Percentiles rank a stretch among this genome's conserved stretches.
phyloP scores from a whole-genome alignment of 2,797 vertebrate species.

The Coranthus polyacanthus region DNA sequence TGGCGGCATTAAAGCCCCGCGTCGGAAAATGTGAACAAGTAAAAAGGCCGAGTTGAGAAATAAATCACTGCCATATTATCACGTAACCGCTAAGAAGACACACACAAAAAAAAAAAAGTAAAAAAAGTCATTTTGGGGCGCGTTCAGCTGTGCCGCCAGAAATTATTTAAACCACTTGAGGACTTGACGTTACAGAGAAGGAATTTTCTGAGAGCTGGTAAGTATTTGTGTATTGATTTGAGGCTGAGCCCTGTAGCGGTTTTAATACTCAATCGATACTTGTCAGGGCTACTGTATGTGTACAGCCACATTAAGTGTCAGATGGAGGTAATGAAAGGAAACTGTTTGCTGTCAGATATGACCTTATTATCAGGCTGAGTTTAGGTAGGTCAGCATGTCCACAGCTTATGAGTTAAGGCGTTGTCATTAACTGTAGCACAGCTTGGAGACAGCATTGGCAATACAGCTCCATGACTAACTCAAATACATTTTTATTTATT shows the following conservation, averaged over 20 bases:
- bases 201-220: conserved; percentile 42
- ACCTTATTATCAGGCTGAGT: conserved; percentile 51
- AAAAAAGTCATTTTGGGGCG: conserved; percentile 53
- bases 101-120: conserved; percentile 38
- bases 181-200: conserved; percentile 35
- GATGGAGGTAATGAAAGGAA: conserved; percentile 65
- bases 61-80: conserved; percentile 63
- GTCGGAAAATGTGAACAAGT: conserved; percentile 30
- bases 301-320: conserved; percentile 49
- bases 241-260: conserved; percentile 42
- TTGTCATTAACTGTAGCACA: conserved; percentile 19
- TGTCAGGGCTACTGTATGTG: conserved; percentile 54
- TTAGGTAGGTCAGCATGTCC: conserved; percentile 43
- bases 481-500: conserved; percentile 19
- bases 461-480: neutral
- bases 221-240: conserved; percentile 67
- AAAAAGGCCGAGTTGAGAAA: conserved; percentile 40
- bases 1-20: conserved; percentile 17
- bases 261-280: conserved; percentile 63
- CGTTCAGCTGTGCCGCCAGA: conserved; percentile 56
- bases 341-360: conserved; percentile 59
- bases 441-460: neutral
- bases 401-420: conserved; percentile 46
- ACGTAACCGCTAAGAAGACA: conserved; percentile 54
- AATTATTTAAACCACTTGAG: conserved; percentile 58